These are phyloP conservation scores for Bugulina stolonifera DNA, from an alignment of 2,888 invertebrate genomes.

Conservation along the genomic window DNA sequence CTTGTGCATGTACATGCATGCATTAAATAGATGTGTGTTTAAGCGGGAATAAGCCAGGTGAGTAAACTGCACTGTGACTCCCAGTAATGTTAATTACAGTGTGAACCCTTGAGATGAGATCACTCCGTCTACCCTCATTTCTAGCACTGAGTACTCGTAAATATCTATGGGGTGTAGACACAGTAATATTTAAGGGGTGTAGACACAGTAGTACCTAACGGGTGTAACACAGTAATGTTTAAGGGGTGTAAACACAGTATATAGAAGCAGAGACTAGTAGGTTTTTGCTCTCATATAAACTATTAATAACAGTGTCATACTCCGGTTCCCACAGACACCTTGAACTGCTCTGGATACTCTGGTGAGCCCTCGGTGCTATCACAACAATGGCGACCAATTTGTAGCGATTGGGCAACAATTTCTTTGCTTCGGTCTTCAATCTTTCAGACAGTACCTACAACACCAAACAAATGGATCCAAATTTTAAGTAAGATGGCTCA, in stretches of 20 bases:
- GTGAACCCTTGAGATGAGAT: too few species aligned
- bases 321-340: conserved; percentile 4
- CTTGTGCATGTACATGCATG: too few species aligned
- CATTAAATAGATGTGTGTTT: too few species aligned
- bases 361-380: not conserved
- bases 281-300: conserved; percentile 1
- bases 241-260: conserved; percentile 13
- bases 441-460: conserved; percentile 3
- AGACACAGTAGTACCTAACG: too few species aligned
- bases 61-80: too few species aligned
- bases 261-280: not conserved
- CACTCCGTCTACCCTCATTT: too few species aligned
- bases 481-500: not conserved
- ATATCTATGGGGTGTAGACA: too few species aligned
- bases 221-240: too few species aligned
- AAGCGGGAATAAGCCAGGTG: too few species aligned
- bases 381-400: not conserved
- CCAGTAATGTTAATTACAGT: too few species aligned
- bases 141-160: too few species aligned
- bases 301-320: conserved; percentile 7
- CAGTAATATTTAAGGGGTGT: too few species aligned
- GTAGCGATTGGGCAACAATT: conserved; percentile 9
- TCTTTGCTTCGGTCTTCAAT: conserved; percentile 6
- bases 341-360: not conserved
- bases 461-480: not conserved